A percentile compares a stretch with the other conserved stretches of the same genome.
Conservation (phyloP, 2,113 vertebrate genomes). For the Hemibagrus wyckioides region DNA sequence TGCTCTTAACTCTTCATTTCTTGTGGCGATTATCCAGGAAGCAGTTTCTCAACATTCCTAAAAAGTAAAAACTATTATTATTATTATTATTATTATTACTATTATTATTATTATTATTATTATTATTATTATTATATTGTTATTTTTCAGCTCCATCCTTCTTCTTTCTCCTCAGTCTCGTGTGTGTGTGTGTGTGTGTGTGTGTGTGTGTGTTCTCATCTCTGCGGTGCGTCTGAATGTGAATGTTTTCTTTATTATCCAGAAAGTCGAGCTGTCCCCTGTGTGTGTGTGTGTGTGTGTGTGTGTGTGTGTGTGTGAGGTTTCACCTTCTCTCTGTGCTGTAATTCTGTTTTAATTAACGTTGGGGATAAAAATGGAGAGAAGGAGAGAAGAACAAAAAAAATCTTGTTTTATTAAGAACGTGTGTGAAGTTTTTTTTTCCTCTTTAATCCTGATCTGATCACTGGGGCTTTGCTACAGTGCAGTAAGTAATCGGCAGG, state of each 20-base stretch:
- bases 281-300: conserved; percentile 62
- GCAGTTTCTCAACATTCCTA: background rate
- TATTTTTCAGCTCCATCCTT: too few species aligned
- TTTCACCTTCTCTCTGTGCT: conserved; percentile 53
- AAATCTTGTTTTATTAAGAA: conserved; percentile 68
- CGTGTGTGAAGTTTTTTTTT: conserved; percentile 40
- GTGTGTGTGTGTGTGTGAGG: conserved; percentile 56
- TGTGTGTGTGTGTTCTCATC: too few species aligned
- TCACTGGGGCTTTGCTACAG: conserved; percentile 71
- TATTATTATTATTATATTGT: too few species aligned
- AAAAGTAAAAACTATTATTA: background rate
- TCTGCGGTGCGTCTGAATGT: background rate
- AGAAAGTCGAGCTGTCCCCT: conserved; percentile 31
- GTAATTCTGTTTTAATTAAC: conserved; percentile 81
- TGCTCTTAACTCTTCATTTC: too few species aligned
- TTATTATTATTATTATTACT: too few species aligned
- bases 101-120: too few species aligned
- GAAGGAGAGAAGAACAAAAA: background rate
- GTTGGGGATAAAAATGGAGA: conserved; percentile 59
- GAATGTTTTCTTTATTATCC: background rate
- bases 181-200: too few species aligned
- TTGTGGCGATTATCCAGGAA: too few species aligned
- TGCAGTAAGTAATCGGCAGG: conserved; percentile 71
- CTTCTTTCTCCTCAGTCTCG: too few species aligned
- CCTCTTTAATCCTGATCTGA: conserved; percentile 47